phyloP scores from a whole-genome alignment of 2,113 vertebrate genomes.

The Sylvilagus bachmani region DNA sequence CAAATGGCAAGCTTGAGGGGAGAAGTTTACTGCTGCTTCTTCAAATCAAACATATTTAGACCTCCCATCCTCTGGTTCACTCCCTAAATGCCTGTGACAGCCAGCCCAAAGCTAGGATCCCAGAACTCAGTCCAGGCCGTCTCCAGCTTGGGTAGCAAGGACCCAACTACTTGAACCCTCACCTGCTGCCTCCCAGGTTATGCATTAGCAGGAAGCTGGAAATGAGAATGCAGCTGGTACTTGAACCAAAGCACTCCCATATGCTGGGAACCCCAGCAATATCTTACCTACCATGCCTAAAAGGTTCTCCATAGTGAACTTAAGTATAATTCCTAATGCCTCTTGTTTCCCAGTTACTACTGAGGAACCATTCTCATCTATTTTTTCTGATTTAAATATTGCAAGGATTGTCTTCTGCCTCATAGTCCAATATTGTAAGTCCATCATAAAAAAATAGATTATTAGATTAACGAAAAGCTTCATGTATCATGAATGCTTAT shows the following conservation, averaged over 20 bases:
- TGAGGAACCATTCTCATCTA: not conserved
- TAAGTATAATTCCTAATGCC: not conserved
- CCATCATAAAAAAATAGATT: not conserved
- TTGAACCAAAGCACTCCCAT: too few species aligned
- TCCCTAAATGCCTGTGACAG: too few species aligned
- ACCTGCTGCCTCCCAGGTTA: too few species aligned
- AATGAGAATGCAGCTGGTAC: too few species aligned
- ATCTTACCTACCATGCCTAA: too few species aligned
- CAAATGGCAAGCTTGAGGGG: not conserved
- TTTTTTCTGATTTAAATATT: constrained; percentile 36
- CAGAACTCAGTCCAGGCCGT: too few species aligned
- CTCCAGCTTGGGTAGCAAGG: too few species aligned
- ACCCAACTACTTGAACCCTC: too few species aligned
- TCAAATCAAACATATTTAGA: not conserved
- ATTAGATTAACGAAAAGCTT: constrained; percentile 49
- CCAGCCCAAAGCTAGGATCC: too few species aligned
- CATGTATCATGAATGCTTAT: not conserved
- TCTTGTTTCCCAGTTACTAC: not conserved
- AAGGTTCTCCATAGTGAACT: not conserved
- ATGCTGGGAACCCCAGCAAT: not conserved
- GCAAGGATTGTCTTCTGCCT: not conserved
- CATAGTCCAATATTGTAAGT: not conserved
- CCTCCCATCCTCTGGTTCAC: too few species aligned
- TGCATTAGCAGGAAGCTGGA: too few species aligned
- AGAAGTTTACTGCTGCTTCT: not conserved